Evolutionary conservation across 1,140 invertebrate species (phyloP).

Genomic region (Penaeus vannamei): DNA sequence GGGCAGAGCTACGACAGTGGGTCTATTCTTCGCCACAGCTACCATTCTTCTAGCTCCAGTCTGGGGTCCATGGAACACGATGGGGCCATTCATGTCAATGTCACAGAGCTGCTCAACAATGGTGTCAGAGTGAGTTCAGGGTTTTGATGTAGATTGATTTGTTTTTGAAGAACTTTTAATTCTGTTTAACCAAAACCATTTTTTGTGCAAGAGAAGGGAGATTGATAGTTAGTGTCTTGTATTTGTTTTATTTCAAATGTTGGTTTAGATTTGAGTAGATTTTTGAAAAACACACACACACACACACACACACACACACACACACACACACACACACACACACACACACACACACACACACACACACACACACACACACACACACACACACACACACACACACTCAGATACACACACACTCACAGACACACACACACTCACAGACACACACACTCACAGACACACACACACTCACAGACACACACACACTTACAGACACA

Average conservation of each 20-base stretch:
- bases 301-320: background rate
- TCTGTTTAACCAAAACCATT: no score
- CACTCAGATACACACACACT: no score
- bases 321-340: background rate
- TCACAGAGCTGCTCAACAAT: constrained; percentile 76
- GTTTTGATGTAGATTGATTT: background rate
- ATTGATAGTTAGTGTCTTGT: no score
- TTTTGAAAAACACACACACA: background rate
- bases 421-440: no score
- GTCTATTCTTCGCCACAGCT: constrained; percentile 74
- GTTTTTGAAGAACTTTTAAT: background rate
- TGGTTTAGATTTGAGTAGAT: background rate
- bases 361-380: no score
- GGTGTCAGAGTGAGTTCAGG: constrained; percentile 71
- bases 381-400: no score
- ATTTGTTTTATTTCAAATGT: no score
- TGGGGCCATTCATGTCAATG: constrained; percentile 74
- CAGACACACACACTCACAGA: no score
- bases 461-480: no score
- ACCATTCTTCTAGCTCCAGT: constrained; percentile 76
- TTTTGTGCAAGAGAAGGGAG: no score
- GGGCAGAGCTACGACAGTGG: constrained; percentile 75
- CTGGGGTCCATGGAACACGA: constrained; percentile 75
- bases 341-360: background rate
- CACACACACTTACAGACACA: no score